Conservation (phyloP, 2,888 invertebrate species). For the Melitaea athalia region DNA sequence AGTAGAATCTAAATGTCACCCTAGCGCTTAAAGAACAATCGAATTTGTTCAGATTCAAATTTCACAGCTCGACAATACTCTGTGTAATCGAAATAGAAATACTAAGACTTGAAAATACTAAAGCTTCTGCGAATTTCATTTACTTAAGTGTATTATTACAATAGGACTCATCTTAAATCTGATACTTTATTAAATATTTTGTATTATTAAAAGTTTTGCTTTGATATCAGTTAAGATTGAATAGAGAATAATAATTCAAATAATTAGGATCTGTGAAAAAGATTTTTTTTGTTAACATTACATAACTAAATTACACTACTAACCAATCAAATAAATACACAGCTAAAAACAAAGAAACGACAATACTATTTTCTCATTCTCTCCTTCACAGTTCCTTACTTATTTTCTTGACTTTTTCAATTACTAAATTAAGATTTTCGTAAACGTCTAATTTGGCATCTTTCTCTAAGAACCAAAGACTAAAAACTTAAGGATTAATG, state of each 20-base stretch:
- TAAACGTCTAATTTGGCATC: too few relatives aligned
- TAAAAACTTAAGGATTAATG: too few relatives aligned
- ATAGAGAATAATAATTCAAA: background rate
- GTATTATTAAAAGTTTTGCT: background rate
- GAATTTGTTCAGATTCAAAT: constrained; percentile 49
- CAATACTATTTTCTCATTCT: too few relatives aligned
- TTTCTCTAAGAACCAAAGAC: too few relatives aligned
- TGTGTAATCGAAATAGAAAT: constrained; percentile 50
- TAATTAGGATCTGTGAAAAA: too few relatives aligned
- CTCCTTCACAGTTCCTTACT: too few relatives aligned
- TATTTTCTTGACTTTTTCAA: too few relatives aligned
- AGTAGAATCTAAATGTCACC: constrained; percentile 15
- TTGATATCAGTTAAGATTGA: background rate
- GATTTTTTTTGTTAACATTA: too few relatives aligned
- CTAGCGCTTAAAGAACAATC: constrained; percentile 20
- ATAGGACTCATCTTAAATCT: background rate
- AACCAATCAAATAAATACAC: too few relatives aligned
- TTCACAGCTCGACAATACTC: constrained; percentile 50
- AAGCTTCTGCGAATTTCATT: background rate
- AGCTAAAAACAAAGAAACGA: too few relatives aligned
- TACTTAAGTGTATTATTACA: background rate
- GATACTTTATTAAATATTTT: background rate
- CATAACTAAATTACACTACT: too few relatives aligned
- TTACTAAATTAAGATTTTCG: too few relatives aligned
- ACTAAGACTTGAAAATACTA: constrained; percentile 44